These are phyloP conservation scores for Protonibea diacanthus DNA, from an alignment of 2,797 vertebrate species.

Conservation along the genomic window DNA sequence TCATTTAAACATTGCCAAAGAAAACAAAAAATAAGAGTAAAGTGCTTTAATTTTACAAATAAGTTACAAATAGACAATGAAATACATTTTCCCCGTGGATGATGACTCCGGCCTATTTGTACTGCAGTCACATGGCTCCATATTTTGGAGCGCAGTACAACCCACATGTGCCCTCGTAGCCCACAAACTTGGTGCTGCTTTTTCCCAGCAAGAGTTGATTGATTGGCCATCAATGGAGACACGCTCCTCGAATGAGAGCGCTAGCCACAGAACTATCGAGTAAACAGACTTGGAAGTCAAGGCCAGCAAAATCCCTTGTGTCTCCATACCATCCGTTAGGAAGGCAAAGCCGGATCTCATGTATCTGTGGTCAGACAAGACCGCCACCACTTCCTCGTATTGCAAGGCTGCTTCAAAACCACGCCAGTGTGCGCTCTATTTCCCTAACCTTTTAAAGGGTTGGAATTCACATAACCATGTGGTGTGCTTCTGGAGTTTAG, in stretches of 20 bases:
- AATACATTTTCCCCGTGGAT: slow-evolving; percentile 37
- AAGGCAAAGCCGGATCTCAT: slow-evolving; percentile 85
- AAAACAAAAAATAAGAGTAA: background rate
- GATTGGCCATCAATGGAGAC: slow-evolving; percentile 84
- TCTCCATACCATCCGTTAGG: slow-evolving; percentile 84
- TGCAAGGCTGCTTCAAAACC: slow-evolving; percentile 84
- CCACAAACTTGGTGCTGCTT: slow-evolving; percentile 67
- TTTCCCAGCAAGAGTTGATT: slow-evolving; percentile 78
- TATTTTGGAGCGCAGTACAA: slow-evolving; percentile 62
- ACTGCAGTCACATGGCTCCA: slow-evolving; percentile 58
- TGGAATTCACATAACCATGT: slow-evolving; percentile 83
- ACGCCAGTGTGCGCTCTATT: slow-evolving; percentile 80
- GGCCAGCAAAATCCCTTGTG: slow-evolving; percentile 84
- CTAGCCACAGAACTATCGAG: slow-evolving; percentile 75
- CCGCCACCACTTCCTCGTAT: slow-evolving; percentile 87
- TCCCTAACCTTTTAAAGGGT: slow-evolving; percentile 71
- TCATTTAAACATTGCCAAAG: slow-evolving; percentile 5
- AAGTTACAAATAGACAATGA: slow-evolving; percentile 4
- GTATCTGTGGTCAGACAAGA: slow-evolving; percentile 87
- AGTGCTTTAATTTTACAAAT: slow-evolving; percentile 19
- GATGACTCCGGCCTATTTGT: slow-evolving; percentile 48
- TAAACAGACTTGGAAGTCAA: slow-evolving; percentile 86
- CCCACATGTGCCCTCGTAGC: slow-evolving; percentile 64
- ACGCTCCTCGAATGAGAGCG: slow-evolving; percentile 74
- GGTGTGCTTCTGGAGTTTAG: slow-evolving; percentile 79